These are phyloP conservation scores for Diprion similis DNA, from an alignment of 1,140 invertebrate genomes.

Conservation along the genomic window DNA sequence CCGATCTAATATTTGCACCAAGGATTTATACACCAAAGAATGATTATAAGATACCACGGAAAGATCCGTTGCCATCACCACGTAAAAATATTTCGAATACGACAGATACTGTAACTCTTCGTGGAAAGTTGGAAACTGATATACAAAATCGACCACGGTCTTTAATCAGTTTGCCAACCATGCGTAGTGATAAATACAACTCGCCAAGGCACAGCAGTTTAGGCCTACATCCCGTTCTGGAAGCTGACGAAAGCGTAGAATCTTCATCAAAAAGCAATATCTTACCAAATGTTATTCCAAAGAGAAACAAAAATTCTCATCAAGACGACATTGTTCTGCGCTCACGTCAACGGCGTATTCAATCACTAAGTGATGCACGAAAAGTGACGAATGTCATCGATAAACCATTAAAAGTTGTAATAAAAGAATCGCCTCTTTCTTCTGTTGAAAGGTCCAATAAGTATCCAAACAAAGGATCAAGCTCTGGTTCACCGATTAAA, in stretches of 20 bases:
- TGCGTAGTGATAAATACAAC: not conserved
- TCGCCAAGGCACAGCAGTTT: not conserved
- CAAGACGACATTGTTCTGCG: not conserved
- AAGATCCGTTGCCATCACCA: constrained; percentile 3
- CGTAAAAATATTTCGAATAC: not conserved
- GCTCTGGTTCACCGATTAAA: not conserved
- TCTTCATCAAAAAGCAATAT: not conserved
- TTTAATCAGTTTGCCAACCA: not conserved
- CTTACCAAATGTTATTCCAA: not conserved
- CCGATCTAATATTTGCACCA: constrained; percentile 26
- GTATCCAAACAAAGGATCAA: not conserved
- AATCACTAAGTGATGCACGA: not conserved
- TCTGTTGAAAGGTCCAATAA: not conserved
- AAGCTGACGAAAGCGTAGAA: not conserved
- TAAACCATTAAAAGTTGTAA: not conserved
- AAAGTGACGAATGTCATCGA: not conserved
- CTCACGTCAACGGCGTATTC: not conserved
- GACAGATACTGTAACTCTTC: not conserved
- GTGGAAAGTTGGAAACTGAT: not conserved
- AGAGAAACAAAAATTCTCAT: not conserved
- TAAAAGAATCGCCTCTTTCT: not conserved
- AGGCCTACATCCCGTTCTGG: not conserved
- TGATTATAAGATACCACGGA: not conserved
- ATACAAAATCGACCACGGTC: not conserved
- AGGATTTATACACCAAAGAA: constrained; percentile 25